phyloP scores from a whole-genome alignment of 2,888 invertebrate genomes.

The Aphodius sticticus region DNA sequence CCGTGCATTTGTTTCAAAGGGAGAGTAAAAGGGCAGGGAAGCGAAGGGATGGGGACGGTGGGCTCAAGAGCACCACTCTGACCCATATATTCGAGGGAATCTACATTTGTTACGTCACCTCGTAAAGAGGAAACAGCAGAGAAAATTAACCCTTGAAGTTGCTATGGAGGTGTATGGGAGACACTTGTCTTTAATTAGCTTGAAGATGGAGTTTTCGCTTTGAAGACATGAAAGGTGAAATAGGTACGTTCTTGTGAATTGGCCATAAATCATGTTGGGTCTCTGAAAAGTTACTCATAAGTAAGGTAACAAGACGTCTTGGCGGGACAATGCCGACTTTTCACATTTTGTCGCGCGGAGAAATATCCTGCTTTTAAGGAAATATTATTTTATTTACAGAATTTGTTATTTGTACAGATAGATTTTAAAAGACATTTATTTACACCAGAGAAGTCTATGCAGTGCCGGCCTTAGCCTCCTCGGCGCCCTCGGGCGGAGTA shows the following conservation, averaged over 20 bases:
- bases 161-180: neutral
- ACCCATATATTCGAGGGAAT: neutral
- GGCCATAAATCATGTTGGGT: too few relatives aligned
- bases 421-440: too few relatives aligned
- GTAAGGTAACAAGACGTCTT: too few relatives aligned
- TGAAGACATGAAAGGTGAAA: neutral
- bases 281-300: too few relatives aligned
- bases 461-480: too few relatives aligned
- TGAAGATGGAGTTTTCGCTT: neutral
- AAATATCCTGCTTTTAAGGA: too few relatives aligned
- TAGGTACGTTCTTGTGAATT: neutral
- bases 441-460: too few relatives aligned
- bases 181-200: neutral
- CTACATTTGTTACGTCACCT: conserved; percentile 4
- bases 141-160: neutral
- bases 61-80: neutral
- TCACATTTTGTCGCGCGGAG: too few relatives aligned
- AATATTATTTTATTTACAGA: too few relatives aligned
- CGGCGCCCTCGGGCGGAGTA: too few relatives aligned
- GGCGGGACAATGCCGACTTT: too few relatives aligned
- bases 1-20: neutral
- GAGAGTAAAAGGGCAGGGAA: neutral
- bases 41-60: neutral
- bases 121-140: neutral
- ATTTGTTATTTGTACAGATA: too few relatives aligned